Base-by-base conservation (phyloP, 2,113 vertebrate genomes). In the Platycercus adscitus region DNA sequence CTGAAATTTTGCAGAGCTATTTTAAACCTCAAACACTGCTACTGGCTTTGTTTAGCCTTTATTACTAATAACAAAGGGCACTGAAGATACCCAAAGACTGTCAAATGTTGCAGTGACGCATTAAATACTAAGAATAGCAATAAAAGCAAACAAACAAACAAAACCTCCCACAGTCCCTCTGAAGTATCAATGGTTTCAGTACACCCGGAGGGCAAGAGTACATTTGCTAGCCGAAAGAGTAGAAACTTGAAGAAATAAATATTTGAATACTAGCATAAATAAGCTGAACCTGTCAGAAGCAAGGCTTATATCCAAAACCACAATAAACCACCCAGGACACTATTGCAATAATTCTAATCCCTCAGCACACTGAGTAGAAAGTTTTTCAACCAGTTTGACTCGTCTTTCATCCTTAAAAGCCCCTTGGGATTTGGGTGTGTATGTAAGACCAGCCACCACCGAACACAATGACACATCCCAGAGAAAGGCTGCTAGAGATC, bases 381-480 rank as follows among this genome's bases (percentile, higher is more conserved):
- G 26, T 56, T 50, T 58, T 33, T 33, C 4, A 3, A 44, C 23
- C 21, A 3, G 19, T 81, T 65, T 31, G 10, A 58, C 25, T 47
- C 25, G 26, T 81, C 69, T 33, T 65, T 49, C 17, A 26, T 29
- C 31, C 35, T 65, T 35, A 37, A 28, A 86, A 46, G 13, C 3
- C 16, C 6, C 18, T 35, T 43, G 55, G 35, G 43, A 65, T 17
- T 17, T 35, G 43, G 43, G 41, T 39, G 15, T 7, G 4, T 10
- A 28, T 13, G 5, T n/a, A 35, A 25, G 24, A 29, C n/a, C 4
- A 14, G 68, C 26, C 35, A 65, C 29, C 52, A 8, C 14, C 1
- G 3, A 76, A 47, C 2, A 4, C n/a, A 26, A 23, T 0, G 4
- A 10, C 13, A 12, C 50, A 19, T 3, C 72, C 63, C 11, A 2